Evolutionary conservation across 92 coral and sea anemone species (phyloP).

Genomic region (Parazoanthus atlanticus): DNA sequence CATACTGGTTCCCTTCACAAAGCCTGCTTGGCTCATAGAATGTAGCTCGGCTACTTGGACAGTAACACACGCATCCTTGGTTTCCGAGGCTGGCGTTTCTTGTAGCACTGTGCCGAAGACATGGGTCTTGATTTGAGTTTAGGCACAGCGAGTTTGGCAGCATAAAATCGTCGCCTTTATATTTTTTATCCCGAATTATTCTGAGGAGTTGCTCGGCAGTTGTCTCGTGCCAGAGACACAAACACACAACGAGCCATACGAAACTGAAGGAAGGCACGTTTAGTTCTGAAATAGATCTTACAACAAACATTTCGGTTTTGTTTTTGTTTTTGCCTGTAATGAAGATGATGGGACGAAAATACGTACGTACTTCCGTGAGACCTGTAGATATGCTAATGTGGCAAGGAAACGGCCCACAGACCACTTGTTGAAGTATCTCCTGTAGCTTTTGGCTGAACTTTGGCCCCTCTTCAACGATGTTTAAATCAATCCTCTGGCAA

Average conservation of each 20-base stretch:
- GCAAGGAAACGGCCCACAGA: background rate
- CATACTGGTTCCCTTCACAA: background rate
- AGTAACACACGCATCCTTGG: background rate
- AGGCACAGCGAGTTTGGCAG: slow-evolving; percentile 7
- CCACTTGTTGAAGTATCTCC: background rate
- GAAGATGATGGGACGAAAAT: background rate
- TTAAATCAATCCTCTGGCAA: background rate
- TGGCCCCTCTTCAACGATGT: background rate
- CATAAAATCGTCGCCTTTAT: slow-evolving; percentile 11
- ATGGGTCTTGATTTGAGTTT: slow-evolving; percentile 20
- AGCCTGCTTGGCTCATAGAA: slow-evolving; percentile 26
- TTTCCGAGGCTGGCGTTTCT: slow-evolving; percentile 6
- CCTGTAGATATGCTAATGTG: background rate
- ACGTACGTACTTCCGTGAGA: slow-evolving; percentile 31
- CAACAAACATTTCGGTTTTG: background rate
- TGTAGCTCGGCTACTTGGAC: background rate
- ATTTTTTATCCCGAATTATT: slow-evolving; percentile 12
- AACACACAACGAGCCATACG: background rate
- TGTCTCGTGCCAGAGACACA: background rate
- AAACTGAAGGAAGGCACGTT: background rate
- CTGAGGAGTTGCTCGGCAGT: background rate
- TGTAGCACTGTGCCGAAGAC: background rate
- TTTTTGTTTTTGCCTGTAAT: background rate
- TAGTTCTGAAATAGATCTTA: background rate
- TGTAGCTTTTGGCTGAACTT: background rate